phyloP scores from a whole-genome alignment of 2,888 invertebrate species.

The Hypercompe scribonia region DNA sequence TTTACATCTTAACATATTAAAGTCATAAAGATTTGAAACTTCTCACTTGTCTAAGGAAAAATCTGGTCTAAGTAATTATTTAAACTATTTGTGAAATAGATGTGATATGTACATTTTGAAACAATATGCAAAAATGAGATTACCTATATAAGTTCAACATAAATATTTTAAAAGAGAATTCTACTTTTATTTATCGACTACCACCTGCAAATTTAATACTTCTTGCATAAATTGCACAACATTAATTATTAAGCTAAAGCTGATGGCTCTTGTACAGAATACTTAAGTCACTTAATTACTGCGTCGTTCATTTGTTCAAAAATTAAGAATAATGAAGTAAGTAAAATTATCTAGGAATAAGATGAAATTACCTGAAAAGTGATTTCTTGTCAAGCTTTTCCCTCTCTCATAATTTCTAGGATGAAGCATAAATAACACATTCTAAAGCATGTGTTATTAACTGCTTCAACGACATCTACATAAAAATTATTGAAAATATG shows the following conservation, averaged over 20 bases:
- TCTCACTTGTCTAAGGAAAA: too few relatives aligned
- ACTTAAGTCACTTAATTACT: too few relatives aligned
- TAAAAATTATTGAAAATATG: neutral
- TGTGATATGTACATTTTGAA: neutral
- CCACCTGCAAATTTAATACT: neutral
- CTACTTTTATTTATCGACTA: too few relatives aligned
- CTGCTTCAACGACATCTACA: neutral
- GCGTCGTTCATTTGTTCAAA: too few relatives aligned
- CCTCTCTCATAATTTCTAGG: neutral
- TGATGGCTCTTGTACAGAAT: too few relatives aligned
- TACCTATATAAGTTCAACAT: neutral
- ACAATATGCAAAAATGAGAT: too few relatives aligned
- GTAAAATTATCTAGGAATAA: too few relatives aligned
- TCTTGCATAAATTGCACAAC: neutral
- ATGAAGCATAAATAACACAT: neutral
- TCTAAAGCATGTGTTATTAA: neutral
- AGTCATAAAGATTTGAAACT: neutral
- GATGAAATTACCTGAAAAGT: neutral
- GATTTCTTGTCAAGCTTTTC: neutral
- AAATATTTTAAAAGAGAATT: too few relatives aligned
- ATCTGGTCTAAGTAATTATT: too few relatives aligned
- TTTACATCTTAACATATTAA: neutral
- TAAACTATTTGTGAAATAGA: too few relatives aligned
- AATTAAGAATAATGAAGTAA: neutral
- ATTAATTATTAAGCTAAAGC: neutral